Evolutionary conservation across 2,797 vertebrate species (phyloP).

Genomic region (Cossypha heuglini): DNA sequence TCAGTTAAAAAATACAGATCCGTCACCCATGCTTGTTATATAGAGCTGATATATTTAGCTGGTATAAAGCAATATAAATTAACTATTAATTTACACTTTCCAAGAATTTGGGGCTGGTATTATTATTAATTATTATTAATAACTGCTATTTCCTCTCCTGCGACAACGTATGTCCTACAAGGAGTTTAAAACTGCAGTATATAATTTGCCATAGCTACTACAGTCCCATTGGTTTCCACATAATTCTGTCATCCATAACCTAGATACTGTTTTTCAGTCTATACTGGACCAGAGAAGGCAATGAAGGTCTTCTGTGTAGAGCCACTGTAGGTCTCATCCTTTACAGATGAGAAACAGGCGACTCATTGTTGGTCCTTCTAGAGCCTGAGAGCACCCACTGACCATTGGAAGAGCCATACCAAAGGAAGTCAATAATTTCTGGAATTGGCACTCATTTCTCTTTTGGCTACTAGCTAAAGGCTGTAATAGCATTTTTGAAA

Average conservation of each 20-base stretch:
- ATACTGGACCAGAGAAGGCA: not conserved
- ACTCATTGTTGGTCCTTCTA: not conserved
- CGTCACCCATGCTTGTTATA: not conserved
- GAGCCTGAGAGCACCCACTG: not conserved
- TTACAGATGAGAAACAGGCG: not conserved
- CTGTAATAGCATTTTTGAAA: not conserved
- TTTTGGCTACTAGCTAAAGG: not conserved
- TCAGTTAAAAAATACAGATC: not conserved
- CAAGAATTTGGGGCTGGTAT: not conserved
- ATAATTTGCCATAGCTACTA: not conserved
- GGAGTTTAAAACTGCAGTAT: not conserved
- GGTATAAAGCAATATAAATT: not conserved
- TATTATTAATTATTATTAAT: not conserved
- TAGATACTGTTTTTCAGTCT: not conserved
- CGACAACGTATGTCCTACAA: not conserved
- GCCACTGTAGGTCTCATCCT: not conserved
- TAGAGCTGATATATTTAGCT: not conserved
- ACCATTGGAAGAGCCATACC: not conserved
- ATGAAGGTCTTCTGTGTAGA: not conserved
- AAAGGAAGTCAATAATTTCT: not conserved
- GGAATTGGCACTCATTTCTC: not conserved
- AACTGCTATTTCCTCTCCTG: not conserved
- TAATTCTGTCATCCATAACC: not conserved
- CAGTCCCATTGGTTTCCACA: not conserved
- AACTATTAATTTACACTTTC: not conserved